Evolutionary conservation across 37 sponge, comb jelly and placozoan species (phyloP), one percentile per base, ranked within the genome.

Genomic region (Agelas oroides): DNA sequence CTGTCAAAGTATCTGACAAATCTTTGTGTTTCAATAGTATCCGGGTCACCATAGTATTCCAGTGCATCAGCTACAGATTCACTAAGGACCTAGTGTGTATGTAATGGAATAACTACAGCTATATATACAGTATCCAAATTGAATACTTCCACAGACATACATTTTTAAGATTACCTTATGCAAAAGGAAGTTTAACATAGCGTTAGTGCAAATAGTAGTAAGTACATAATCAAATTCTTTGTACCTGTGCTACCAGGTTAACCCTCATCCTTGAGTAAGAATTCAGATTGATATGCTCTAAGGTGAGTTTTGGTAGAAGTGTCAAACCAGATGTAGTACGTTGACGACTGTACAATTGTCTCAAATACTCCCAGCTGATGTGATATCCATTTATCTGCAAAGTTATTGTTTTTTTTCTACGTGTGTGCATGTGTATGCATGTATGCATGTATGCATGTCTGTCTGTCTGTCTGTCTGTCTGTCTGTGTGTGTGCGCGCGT

Each of bases 341-440:
- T 24, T 21, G 15, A 20, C 40, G 32, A 6, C 54, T 53, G 38
- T 53, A 25, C 28, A 68, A 20, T 2, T 21, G 28, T 25, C 13
- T 15, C 21, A 82, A 63, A 25, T 82, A 72, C 20, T 21, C 34
- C 81, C 81, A 80, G 37, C 81, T 80, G 18, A 80, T 80, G 81
- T 69, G 59, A 21, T 82, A 41, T 17, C 71, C 82, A 82, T 82
- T 39, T 37, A 30, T 82, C 82, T 82, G 60, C 17, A 66, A 17
- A 21, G 35, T 30, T 23, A 24, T n/a, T n/a, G n/a, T n/a, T n/a
- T n/a, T n/a, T n/a, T n/a, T n/a, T n/a, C n/a, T n/a, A 13, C 15
- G 23, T 23, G 27, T 23, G 23, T 65, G 13, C 15, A 24, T 65
- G 23, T 65, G 65, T 24, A 23, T n/a, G n/a, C n/a, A n/a, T n/a